phyloP scores from a whole-genome alignment of 37 sponge, comb jelly and placozoan species.

The Cladorhizidae sp. region DNA sequence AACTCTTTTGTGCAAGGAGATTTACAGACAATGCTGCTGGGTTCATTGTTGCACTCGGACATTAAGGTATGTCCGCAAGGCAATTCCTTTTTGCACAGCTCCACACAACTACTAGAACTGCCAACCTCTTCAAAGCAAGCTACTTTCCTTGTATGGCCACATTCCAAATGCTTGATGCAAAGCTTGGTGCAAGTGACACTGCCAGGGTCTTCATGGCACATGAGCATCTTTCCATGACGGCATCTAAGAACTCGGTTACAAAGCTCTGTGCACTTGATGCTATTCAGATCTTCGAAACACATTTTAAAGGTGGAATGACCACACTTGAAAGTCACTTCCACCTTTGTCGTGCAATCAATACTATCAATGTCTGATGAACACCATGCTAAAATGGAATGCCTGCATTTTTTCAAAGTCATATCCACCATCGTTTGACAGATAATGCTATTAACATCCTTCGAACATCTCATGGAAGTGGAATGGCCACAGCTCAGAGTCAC shows the following conservation, averaged over 20 bases:
- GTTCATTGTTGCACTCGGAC: background rate
- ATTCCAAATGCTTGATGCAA: background rate
- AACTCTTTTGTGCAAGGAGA: constrained; percentile 45
- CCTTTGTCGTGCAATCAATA: too few species aligned
- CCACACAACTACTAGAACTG: background rate
- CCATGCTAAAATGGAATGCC: too few species aligned
- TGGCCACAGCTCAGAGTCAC: too few species aligned
- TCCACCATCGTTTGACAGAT: too few species aligned
- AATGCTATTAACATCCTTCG: too few species aligned
- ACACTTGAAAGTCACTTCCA: too few species aligned
- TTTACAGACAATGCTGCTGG: constrained; percentile 27
- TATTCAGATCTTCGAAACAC: too few species aligned
- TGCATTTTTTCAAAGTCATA: too few species aligned
- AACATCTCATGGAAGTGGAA: too few species aligned
- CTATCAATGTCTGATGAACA: too few species aligned
- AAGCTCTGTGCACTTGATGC: background rate
- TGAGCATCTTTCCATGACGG: background rate
- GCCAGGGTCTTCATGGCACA: background rate
- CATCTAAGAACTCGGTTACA: background rate
- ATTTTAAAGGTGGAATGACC: too few species aligned
- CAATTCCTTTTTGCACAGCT: background rate
- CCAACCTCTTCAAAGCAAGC: background rate
- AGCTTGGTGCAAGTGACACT: background rate
- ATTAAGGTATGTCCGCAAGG: background rate
- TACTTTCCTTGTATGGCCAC: background rate